Conservation (phyloP, 2,888 invertebrate species). For the Pristionchus entomophagus region DNA sequence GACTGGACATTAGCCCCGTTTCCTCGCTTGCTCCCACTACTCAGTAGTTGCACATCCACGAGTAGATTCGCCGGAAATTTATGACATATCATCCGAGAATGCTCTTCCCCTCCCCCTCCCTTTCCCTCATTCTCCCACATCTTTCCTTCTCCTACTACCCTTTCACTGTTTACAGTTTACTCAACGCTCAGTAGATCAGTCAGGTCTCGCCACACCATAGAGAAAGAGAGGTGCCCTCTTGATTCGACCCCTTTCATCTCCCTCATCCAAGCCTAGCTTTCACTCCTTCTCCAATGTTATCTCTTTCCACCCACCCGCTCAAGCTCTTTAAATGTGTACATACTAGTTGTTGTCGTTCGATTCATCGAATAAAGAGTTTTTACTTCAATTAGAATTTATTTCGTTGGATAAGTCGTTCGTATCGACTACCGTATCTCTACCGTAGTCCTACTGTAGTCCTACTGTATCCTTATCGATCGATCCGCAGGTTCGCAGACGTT, state of each 20-base stretch:
- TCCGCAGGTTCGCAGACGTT: not conserved
- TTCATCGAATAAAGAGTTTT: not conserved
- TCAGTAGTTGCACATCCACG: not conserved
- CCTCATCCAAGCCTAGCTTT: not conserved
- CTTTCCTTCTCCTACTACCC: not conserved
- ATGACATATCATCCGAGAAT: not conserved
- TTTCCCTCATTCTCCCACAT: not conserved
- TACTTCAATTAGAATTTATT: not conserved
- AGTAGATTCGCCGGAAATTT: not conserved
- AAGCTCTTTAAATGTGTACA: slow-evolving; percentile 29
- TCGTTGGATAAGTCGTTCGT: not conserved
- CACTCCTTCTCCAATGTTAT: not conserved
- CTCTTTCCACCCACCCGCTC: not conserved
- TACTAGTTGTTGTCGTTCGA: slow-evolving; percentile 5
- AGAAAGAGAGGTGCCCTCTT: not conserved
- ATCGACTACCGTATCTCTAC: slow-evolving; percentile 7
- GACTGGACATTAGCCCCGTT: too few species aligned
- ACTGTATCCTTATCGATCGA: not conserved
- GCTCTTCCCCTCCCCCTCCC: not conserved
- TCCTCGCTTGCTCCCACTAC: not conserved
- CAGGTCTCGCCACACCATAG: not conserved
- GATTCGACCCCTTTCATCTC: not conserved
- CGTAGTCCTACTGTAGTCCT: not conserved
- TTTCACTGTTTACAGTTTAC: slow-evolving; percentile 34
- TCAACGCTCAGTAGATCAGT: not conserved